These are phyloP conservation scores for Lithobius niger DNA, from an alignment of 1,140 invertebrate genomes.

Conservation along the genomic window DNA sequence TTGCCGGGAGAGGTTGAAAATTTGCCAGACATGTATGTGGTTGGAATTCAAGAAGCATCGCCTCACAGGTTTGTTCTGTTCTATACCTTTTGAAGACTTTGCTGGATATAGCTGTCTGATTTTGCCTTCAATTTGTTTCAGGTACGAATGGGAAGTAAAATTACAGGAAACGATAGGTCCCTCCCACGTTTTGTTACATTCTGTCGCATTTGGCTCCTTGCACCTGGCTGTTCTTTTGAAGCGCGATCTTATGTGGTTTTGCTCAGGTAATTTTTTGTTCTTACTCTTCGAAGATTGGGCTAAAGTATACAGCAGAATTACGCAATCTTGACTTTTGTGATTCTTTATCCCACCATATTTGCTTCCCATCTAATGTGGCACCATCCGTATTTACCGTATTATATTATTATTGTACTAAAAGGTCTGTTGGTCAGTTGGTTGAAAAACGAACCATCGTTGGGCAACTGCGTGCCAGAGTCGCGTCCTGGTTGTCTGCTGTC, in stretches of 20 bases:
- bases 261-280: constrained; percentile 42
- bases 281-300: too few relatives aligned
- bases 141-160: constrained; percentile 77
- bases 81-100: background rate
- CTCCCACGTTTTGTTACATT: constrained; percentile 73
- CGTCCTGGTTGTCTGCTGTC: too few relatives aligned
- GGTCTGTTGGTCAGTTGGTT: too few relatives aligned
- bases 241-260: constrained; percentile 86
- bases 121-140: constrained; percentile 33
- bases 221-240: constrained; percentile 73
- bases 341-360: too few relatives aligned
- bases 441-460: too few relatives aligned
- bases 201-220: constrained; percentile 63
- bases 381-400: too few relatives aligned
- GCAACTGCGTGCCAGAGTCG: too few relatives aligned
- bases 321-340: too few relatives aligned
- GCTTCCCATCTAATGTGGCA: too few relatives aligned
- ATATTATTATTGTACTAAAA: too few relatives aligned
- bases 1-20: constrained; percentile 65
- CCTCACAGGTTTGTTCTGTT: constrained; percentile 25
- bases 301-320: too few relatives aligned
- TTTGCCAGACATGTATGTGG: constrained; percentile 77
- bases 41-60: constrained; percentile 80
- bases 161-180: constrained; percentile 83
- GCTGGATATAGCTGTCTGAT: constrained; percentile 1